A percentile compares a stretch with the other conserved stretches of the same genome.
These are phyloP conservation scores for Troilus luridus DNA, from an alignment of 2,888 invertebrate genomes.

Conservation along the genomic window DNA sequence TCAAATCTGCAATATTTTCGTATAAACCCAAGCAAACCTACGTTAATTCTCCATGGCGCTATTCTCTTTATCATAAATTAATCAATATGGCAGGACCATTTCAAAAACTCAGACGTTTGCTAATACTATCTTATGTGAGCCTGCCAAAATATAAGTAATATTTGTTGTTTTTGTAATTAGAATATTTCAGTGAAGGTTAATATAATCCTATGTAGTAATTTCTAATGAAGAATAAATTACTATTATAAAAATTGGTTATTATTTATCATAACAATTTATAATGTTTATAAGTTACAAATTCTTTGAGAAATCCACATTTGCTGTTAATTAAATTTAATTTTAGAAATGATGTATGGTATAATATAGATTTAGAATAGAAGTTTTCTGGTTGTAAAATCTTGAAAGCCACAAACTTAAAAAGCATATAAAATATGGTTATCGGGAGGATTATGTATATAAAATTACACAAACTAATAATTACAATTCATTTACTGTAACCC, in stretches of 20 bases:
- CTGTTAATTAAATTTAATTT: background rate
- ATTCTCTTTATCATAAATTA: constrained; percentile 42
- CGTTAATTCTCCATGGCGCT: constrained; percentile 53
- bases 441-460: no score
- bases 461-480: no score
- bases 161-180: background rate
- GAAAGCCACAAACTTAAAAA: background rate
- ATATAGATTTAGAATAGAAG: background rate
- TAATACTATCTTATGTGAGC: constrained; percentile 32
- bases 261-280: background rate
- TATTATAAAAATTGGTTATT: background rate
- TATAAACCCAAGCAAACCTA: constrained; percentile 32
- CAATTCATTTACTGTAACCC: no score
- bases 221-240: background rate
- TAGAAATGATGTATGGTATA: background rate
- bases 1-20: constrained; percentile 51
- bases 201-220: background rate
- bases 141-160: constrained; percentile 52
- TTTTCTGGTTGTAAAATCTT: background rate
- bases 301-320: background rate
- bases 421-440: no score
- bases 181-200: background rate
- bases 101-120: background rate
- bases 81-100: constrained; percentile 41
- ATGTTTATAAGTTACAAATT: background rate